Evolutionary conservation across 2,888 invertebrate genomes (phyloP).

Genomic region (Conus canariensis): DNA sequence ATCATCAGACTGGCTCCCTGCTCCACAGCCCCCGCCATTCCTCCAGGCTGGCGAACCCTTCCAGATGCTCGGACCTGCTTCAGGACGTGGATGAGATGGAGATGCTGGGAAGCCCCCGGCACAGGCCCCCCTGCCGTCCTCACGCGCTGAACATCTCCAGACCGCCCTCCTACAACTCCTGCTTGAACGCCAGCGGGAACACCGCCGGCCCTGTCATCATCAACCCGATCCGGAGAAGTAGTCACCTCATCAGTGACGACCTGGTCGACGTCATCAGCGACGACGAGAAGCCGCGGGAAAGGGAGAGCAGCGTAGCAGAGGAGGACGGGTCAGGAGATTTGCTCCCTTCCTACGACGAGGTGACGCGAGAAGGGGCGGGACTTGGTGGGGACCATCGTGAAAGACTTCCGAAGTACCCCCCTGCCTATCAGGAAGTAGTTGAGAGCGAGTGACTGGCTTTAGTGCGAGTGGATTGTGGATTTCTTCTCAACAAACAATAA

Average conservation of each 20-base stretch:
- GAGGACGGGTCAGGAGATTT: neutral
- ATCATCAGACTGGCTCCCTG: neutral
- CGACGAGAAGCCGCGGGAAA: neutral
- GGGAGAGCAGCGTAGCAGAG: no score
- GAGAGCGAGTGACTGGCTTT: neutral
- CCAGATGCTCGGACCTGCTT: neutral
- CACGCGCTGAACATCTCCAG: neutral
- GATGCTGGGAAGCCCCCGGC: neutral
- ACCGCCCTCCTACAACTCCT: slow-evolving; percentile 16
- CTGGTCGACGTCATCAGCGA: neutral
- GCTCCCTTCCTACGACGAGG: slow-evolving; percentile 12
- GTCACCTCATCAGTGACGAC: neutral
- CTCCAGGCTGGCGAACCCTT: neutral
- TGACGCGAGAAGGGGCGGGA: neutral
- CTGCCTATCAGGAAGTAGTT: neutral
- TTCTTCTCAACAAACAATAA: neutral
- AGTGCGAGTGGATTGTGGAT: neutral
- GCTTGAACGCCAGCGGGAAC: neutral
- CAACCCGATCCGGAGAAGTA: neutral
- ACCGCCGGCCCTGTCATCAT: neutral
- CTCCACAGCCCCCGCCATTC: neutral
- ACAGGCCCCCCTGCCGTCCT: neutral
- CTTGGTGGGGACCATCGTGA: neutral
- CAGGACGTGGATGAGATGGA: neutral
- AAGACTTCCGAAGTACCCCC: neutral